These are phyloP conservation scores for Pseudocheirus occidentalis DNA, from an alignment of 2,797 vertebrate species.

Conservation along the genomic window DNA sequence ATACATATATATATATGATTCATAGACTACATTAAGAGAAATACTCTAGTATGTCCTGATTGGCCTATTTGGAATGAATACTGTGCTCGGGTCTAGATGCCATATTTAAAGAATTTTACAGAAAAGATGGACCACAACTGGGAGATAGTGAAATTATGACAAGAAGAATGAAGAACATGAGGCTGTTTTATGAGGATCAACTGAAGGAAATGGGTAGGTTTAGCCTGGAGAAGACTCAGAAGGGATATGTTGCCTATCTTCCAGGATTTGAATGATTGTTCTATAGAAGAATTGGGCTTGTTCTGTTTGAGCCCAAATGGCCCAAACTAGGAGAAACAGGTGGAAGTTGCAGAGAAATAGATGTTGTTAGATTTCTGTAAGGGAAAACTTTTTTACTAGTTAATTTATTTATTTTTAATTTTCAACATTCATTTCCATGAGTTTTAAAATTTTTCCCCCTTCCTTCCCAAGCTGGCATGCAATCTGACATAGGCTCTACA, in stretches of 20 bases:
- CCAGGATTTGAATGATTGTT: neutral
- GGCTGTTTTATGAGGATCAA: neutral
- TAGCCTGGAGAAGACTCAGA: neutral
- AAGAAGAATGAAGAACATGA: neutral
- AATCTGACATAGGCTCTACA: too few relatives aligned
- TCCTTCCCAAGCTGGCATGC: too few relatives aligned
- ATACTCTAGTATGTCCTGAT: neutral
- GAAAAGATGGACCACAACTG: neutral
- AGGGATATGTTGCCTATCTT: neutral
- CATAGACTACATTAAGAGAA: neutral
- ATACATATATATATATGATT: neutral
- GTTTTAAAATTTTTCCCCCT: too few relatives aligned
- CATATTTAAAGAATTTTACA: neutral
- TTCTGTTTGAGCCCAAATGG: neutral
- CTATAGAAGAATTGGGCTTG: neutral
- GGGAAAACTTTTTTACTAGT: neutral
- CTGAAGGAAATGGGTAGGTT: neutral
- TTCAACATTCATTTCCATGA: too few relatives aligned
- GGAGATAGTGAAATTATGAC: neutral
- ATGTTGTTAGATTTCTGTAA: neutral
- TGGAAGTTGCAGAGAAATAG: neutral
- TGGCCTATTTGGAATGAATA: neutral
- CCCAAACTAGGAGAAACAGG: neutral
- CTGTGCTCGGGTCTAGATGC: neutral
- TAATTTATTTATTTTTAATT: too few relatives aligned